Percentiles rank a stretch among this genome's conserved stretches.
Evolutionary conservation across 2,113 vertebrate genomes (phyloP).

Genomic region (Chlorodrepanis virens): DNA sequence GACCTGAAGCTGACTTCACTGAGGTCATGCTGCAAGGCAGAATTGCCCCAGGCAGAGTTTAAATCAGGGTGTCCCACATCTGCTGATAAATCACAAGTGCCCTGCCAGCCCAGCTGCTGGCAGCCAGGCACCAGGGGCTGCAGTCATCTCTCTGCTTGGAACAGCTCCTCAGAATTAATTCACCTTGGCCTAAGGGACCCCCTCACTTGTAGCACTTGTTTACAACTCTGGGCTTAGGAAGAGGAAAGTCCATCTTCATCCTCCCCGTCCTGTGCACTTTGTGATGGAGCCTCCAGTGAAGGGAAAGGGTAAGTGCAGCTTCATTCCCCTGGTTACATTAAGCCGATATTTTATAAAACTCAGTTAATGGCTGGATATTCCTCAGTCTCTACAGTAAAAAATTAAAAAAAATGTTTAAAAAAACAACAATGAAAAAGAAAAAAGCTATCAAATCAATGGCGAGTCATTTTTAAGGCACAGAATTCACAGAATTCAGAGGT

Average conservation of each 20-base stretch:
- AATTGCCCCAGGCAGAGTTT: not conserved
- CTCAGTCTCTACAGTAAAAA: not conserved
- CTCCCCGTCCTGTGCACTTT: not conserved
- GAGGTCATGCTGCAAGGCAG: not conserved
- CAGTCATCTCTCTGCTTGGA: not conserved
- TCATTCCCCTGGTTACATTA: not conserved
- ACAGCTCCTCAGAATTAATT: not conserved
- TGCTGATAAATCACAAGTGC: not conserved
- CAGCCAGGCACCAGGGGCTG: not conserved
- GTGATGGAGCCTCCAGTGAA: not conserved
- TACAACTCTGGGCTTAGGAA: not conserved
- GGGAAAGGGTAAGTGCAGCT: not conserved
- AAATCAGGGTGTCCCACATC: not conserved
- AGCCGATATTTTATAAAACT: not conserved
- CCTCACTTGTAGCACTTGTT: not conserved
- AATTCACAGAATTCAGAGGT: not conserved
- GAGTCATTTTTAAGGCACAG: not conserved
- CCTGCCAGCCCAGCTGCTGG: not conserved
- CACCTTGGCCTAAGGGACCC: not conserved
- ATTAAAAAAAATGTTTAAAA: accelerated
- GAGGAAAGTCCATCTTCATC: not conserved
- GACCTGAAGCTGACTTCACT: not conserved
- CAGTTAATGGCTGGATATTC: not conserved
- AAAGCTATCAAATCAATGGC: not conserved
- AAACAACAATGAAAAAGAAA: not conserved